Evolutionary conservation across 2,888 invertebrate genomes (phyloP), one percentile per base, ranked within the genome.

Genomic region (Ectemnius lituratus): DNA sequence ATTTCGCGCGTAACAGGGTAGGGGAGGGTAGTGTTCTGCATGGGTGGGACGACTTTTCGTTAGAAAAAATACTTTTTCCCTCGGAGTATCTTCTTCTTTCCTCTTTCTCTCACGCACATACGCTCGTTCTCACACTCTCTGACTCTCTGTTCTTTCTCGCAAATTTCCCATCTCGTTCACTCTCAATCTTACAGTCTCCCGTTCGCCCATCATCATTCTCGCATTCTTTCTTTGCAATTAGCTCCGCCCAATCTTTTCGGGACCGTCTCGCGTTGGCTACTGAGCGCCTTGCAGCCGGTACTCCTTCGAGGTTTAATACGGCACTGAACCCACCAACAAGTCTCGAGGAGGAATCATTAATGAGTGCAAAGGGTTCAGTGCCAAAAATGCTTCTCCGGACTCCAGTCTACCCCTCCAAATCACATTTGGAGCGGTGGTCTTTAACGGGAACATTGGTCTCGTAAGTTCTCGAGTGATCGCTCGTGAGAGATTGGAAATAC

Each of bases 1-100:
- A 84, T 87, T 87, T 85, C 85, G 81, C 84, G 84, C 84, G 82
- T 87, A 87, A 90, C 87, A 88, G 85, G 85, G 83, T 74, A 82
- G 83, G 76, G 68, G 65, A 80, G 82, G 79, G 65, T 70, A 61
- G 61, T 75, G 37, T 37, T 75, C 64, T 67, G 66, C 74, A 66
- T 59, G 69, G 67, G 59, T 70, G 80, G 79, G 80, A 83, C 72
- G 70, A 76, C 70, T 77, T 77, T 85, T 82, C 75, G 79, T 85
- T 87, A 87, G 85, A 87, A 87, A 87, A 87, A 87, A 87, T 87
- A 87, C 81, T 37, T 81, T 79, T 78, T 84, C 74, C 49, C 69
- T 73, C 77, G 67, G 62, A 63, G 56, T 68, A 28, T 78, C 62
- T 62, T 37, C 61, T 16, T 57, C 66, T 52, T 67, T 65, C 57